phyloP scores from a whole-genome alignment of 2,888 invertebrate species.

The Drosophila eohydei region DNA sequence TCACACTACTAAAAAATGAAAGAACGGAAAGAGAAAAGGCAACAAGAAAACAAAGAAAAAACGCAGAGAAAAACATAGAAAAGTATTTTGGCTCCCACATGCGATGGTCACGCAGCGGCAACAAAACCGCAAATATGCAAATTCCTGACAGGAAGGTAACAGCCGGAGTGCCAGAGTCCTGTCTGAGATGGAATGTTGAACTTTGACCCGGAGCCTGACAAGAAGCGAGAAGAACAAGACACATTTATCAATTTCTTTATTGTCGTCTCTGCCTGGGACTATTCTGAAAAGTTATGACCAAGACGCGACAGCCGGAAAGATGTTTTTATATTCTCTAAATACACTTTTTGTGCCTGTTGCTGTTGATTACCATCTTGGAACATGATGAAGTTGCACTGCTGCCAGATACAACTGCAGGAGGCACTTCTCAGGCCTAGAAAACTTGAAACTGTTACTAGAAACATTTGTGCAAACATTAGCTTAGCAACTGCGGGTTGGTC shows the following conservation, averaged over 20 bases:
- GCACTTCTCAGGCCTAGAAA: too few species aligned
- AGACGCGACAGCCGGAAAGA: slow-evolving; percentile 15
- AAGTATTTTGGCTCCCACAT: slow-evolving; percentile 52
- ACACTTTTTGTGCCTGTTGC: too few species aligned
- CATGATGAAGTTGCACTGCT: background rate
- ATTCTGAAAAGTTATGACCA: slow-evolving; percentile 31
- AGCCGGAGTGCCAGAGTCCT: slow-evolving; percentile 28
- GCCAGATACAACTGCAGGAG: background rate
- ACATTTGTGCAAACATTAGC: too few species aligned
- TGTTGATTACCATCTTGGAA: background rate
- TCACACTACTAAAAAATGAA: slow-evolving; percentile 57
- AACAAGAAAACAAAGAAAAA: slow-evolving; percentile 6
- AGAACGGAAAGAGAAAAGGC: background rate
- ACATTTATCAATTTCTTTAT: slow-evolving; percentile 31
- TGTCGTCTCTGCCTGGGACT: background rate
- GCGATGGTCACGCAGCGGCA: slow-evolving; percentile 65
- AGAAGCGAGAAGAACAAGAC: slow-evolving; percentile 9
- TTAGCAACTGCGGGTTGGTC: too few species aligned
- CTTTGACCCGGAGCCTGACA: slow-evolving; percentile 62
- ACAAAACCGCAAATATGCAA: slow-evolving; percentile 74
- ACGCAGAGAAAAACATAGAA: slow-evolving; percentile 9
- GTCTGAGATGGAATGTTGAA: slow-evolving; percentile 60
- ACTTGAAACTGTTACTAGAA: too few species aligned
- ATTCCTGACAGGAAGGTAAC: slow-evolving; percentile 68
- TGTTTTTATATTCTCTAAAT: background rate